Conservation (phyloP, 2,888 invertebrate species). For the Teleiodes luculella region DNA sequence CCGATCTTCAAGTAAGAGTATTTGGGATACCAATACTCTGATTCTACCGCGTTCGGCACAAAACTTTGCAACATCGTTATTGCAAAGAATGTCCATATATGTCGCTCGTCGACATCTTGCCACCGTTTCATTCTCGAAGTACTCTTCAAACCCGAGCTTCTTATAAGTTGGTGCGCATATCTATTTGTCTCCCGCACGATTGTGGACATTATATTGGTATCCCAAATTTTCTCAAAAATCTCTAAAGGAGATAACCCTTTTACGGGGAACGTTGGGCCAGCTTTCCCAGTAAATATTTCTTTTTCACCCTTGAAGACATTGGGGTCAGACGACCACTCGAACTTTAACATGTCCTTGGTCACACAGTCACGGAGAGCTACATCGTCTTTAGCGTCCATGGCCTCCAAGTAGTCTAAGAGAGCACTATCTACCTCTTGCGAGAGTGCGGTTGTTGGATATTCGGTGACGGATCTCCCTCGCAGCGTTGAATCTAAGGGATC, state of each 20-base stretch:
- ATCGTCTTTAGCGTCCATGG: too few species aligned
- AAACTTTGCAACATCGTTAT: conserved; percentile 8
- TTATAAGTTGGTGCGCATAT: background rate
- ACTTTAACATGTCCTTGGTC: background rate
- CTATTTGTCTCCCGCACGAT: background rate
- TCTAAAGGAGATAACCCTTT: background rate
- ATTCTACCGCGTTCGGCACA: background rate
- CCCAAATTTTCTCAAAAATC: background rate
- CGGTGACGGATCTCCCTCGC: too few species aligned
- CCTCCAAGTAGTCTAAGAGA: too few species aligned
- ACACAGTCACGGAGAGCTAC: background rate
- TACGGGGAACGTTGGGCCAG: background rate
- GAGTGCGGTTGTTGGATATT: too few species aligned
- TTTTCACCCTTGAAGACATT: background rate
- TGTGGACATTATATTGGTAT: background rate
- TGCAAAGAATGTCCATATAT: background rate
- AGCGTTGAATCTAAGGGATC: too few species aligned
- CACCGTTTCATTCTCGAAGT: background rate
- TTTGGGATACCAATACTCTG: conserved; percentile 12
- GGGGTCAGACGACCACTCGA: background rate
- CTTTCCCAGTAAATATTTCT: background rate
- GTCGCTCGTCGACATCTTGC: background rate
- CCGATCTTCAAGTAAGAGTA: conserved; percentile 19
- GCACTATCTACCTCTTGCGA: too few species aligned
- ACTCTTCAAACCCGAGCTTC: background rate